Conservation (phyloP, 1,140 invertebrate species). For the Luehdorfia chinensis region DNA sequence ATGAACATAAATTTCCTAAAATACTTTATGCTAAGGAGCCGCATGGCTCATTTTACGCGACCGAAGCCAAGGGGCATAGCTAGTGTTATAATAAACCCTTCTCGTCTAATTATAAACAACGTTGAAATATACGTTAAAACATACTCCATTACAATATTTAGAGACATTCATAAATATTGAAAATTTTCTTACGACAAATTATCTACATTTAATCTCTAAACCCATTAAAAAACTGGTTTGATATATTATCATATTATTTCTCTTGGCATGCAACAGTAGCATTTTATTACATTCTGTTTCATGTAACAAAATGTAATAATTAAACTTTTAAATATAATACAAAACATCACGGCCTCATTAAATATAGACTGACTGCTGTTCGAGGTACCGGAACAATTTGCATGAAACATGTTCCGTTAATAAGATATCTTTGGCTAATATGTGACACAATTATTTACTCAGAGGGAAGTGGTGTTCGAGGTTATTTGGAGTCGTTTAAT, state of each 20-base stretch:
- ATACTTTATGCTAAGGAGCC: too few species aligned
- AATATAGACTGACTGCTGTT: background rate
- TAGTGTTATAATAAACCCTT: too few species aligned
- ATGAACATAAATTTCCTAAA: too few species aligned
- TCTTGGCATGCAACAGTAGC: slow-evolving; percentile 11
- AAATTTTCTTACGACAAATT: too few species aligned
- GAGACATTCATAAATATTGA: too few species aligned
- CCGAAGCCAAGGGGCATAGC: too few species aligned
- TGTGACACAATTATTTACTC: slow-evolving; percentile 7
- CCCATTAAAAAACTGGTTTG: background rate
- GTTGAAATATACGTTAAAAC: too few species aligned
- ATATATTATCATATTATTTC: background rate
- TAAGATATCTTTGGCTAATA: slow-evolving; percentile 11
- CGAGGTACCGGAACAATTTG: background rate
- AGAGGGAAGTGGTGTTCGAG: background rate
- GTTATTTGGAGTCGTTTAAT: slow-evolving; percentile 9
- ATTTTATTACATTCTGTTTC: slow-evolving; percentile 6
- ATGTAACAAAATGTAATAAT: slow-evolving; percentile 4
- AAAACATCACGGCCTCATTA: slow-evolving; percentile 7
- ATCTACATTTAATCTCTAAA: background rate
- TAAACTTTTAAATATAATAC: slow-evolving; percentile 3
- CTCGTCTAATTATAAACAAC: too few species aligned
- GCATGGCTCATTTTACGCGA: too few species aligned
- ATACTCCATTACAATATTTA: too few species aligned
- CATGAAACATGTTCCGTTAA: slow-evolving; percentile 1